Percentiles rank a stretch among this genome's conserved stretches.
These are phyloP conservation scores for Drosophila kurseongensis DNA, from an alignment of 1,140 invertebrate genomes.

Conservation along the genomic window DNA sequence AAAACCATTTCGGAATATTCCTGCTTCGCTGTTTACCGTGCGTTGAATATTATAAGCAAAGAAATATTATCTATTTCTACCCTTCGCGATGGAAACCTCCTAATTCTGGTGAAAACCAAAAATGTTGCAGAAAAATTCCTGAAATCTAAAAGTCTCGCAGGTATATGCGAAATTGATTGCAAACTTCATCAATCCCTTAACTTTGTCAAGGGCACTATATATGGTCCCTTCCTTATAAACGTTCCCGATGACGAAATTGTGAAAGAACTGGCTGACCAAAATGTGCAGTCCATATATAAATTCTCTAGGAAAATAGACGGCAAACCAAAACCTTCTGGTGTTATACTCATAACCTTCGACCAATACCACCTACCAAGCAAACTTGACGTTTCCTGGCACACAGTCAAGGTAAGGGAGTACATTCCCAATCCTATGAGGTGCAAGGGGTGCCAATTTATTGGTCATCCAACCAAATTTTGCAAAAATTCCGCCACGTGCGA, in stretches of 20 bases:
- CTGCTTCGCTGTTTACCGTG: background rate
- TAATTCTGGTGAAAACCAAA: background rate
- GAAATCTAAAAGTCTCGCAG: background rate
- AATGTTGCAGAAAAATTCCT: background rate
- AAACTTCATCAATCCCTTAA: background rate
- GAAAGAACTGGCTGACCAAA: background rate
- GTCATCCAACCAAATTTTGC: slow-evolving; percentile 8
- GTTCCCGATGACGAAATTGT: background rate
- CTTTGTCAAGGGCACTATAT: background rate
- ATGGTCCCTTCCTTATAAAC: background rate
- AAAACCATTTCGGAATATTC: background rate
- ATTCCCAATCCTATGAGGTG: slow-evolving; percentile 7
- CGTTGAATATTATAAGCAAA: background rate
- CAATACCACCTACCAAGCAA: slow-evolving; percentile 1
- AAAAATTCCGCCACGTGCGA: background rate
- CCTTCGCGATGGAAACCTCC: background rate
- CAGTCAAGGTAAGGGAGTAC: background rate
- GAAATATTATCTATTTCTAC: background rate
- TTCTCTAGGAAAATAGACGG: slow-evolving; percentile 11
- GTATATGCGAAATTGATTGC: background rate
- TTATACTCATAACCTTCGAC: slow-evolving; percentile 6
- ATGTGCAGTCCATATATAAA: slow-evolving; percentile 8
- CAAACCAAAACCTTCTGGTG: background rate
- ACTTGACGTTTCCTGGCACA: background rate
- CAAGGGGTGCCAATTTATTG: slow-evolving; percentile 13